Conservation (phyloP, 1,140 invertebrate species). For the Halesus radiatus region DNA sequence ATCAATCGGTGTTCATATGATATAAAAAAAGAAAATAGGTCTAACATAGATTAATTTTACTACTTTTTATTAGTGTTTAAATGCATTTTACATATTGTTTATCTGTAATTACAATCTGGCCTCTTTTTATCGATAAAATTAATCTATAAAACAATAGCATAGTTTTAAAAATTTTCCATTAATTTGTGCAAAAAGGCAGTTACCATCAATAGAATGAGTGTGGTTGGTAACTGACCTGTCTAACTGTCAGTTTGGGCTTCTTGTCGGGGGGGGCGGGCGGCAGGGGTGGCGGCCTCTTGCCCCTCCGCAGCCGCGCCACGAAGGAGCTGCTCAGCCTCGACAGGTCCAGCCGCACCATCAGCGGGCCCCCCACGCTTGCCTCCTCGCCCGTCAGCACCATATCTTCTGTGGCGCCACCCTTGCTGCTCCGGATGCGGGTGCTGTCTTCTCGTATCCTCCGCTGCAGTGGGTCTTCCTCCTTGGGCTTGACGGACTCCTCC, state of each 20-base stretch:
- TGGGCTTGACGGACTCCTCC: conserved; percentile 41
- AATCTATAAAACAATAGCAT: too few relatives aligned
- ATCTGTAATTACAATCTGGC: too few relatives aligned
- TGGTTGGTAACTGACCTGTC: conserved; percentile 40
- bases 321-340: conserved; percentile 49
- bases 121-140: too few relatives aligned
- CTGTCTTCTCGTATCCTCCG: conserved; percentile 47
- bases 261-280: conserved; percentile 54
- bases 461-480: conserved; percentile 48
- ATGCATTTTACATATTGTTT: too few relatives aligned
- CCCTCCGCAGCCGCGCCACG: conserved; percentile 26
- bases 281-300: conserved; percentile 57
- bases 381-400: not conserved
- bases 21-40: too few relatives aligned
- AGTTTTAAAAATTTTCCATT: too few relatives aligned
- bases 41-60: too few relatives aligned
- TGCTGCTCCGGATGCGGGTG: conserved; percentile 3
- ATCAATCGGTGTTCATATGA: too few relatives aligned
- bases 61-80: too few relatives aligned
- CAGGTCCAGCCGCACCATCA: conserved; percentile 59
- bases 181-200: too few relatives aligned
- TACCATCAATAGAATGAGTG: too few relatives aligned
- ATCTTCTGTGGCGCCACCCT: not conserved
- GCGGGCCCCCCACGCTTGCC: not conserved
- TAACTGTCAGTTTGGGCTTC: conserved; percentile 43